Evolutionary conservation across 2,113 vertebrate species (phyloP).

Genomic region (Hypocryptadius cinnamomeus): DNA sequence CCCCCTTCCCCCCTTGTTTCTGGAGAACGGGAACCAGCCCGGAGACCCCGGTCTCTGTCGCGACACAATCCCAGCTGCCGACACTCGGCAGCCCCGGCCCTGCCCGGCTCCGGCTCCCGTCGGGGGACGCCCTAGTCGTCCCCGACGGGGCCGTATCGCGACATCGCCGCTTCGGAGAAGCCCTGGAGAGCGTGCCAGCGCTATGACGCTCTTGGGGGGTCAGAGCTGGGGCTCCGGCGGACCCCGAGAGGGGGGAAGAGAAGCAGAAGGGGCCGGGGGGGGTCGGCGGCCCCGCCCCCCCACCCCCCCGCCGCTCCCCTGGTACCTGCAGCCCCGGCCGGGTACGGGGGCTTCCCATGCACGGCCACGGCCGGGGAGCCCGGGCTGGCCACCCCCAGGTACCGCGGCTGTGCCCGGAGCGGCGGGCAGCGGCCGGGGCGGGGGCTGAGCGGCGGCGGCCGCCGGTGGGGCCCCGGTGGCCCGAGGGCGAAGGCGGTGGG

Average conservation of each 20-base stretch:
- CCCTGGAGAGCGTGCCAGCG: not conserved
- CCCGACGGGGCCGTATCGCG: not conserved
- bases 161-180: not conserved
- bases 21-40: not conserved
- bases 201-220: not conserved
- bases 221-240: not conserved
- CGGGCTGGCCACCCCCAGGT: slow-evolving; percentile 70
- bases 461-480: not conserved
- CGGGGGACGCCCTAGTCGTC: not conserved
- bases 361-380: slow-evolving; percentile 58
- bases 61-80: not conserved
- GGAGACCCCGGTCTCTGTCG: not conserved
- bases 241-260: not conserved
- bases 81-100: not conserved
- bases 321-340: slow-evolving; percentile 66
- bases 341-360: slow-evolving; percentile 73
- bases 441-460: slow-evolving; percentile 25
- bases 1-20: not conserved
- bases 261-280: not conserved
- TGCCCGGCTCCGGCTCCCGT: not conserved
- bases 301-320: not conserved
- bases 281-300: not conserved
- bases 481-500: not conserved
- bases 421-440: slow-evolving; percentile 44
- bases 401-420: slow-evolving; percentile 71